Conservation (phyloP, 2,113 vertebrate genomes). For the Microtus ochrogaster region DNA sequence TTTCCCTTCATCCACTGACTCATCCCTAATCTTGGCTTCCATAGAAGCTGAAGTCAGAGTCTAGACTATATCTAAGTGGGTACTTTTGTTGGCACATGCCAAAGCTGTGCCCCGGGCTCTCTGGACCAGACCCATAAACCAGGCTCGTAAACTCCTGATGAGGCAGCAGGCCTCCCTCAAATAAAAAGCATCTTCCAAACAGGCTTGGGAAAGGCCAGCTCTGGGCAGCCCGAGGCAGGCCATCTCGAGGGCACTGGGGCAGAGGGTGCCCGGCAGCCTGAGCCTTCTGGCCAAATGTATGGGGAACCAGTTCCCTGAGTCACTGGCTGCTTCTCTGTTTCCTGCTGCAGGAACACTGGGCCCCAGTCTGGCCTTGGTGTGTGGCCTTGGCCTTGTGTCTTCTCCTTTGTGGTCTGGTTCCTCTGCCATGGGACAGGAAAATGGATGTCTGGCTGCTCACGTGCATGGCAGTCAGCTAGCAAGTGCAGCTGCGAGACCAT, state of each 20-base stretch:
- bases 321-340: not conserved
- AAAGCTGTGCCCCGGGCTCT: conserved; percentile 16
- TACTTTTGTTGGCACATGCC: not conserved
- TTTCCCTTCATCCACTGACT: not conserved
- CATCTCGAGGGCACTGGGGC: not conserved
- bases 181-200: conserved; percentile 16
- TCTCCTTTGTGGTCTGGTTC: conserved; percentile 14
- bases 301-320: not conserved
- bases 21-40: not conserved
- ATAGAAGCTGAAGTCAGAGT: not conserved
- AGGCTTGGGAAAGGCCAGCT: conserved; percentile 37
- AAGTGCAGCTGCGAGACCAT: fast-evolving
- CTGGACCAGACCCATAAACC: conserved; percentile 51
- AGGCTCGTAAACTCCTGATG: conserved; percentile 13
- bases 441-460: not conserved
- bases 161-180: not conserved
- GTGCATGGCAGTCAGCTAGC: not conserved
- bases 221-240: not conserved
- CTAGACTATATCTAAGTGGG: not conserved
- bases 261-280: fast-evolving
- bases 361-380: not conserved
- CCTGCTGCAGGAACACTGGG: not conserved
- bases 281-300: not conserved
- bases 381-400: not conserved
- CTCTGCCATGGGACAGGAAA: not conserved